A percentile compares a stretch with the other conserved stretches of the same genome.
Evolutionary conservation across 2,113 vertebrate species (phyloP).

Genomic region (Barbus barbus): DNA sequence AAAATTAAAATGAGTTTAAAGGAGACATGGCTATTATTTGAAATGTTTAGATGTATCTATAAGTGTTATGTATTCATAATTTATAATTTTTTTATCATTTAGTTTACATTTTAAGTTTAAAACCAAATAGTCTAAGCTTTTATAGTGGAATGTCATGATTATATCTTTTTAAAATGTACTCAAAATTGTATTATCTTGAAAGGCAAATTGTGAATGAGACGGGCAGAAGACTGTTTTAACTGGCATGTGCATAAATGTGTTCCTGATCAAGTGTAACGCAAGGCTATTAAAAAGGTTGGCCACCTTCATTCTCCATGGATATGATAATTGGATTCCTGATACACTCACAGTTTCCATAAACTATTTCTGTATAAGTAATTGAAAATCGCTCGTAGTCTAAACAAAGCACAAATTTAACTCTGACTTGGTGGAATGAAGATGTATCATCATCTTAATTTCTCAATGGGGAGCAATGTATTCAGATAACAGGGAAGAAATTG

Average conservation of each 20-base stretch:
- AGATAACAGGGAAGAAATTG: conserved; percentile 48
- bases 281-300: conserved; percentile 36
- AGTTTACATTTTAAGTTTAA: too few species aligned
- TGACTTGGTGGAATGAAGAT: conserved; percentile 31
- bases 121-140: neutral
- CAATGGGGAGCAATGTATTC: conserved; percentile 18
- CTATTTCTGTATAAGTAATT: conserved; percentile 44
- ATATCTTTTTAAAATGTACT: neutral
- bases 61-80: neutral
- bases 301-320: conserved; percentile 35
- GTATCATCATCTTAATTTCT: conserved; percentile 20
- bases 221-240: neutral
- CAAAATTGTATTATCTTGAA: too few species aligned
- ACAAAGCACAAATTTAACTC: conserved; percentile 44
- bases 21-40: neutral
- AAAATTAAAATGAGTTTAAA: neutral
- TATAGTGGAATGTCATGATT: neutral
- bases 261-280: conserved; percentile 40
- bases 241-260: conserved; percentile 41
- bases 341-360: conserved; percentile 59
- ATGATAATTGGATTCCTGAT: conserved; percentile 30
- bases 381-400: conserved; percentile 42
- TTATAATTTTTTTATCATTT: too few species aligned
- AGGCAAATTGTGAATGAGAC: neutral
- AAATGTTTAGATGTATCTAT: neutral